Conservation (phyloP, 2,888 invertebrate genomes). For the Hanleya hanleyi region DNA sequence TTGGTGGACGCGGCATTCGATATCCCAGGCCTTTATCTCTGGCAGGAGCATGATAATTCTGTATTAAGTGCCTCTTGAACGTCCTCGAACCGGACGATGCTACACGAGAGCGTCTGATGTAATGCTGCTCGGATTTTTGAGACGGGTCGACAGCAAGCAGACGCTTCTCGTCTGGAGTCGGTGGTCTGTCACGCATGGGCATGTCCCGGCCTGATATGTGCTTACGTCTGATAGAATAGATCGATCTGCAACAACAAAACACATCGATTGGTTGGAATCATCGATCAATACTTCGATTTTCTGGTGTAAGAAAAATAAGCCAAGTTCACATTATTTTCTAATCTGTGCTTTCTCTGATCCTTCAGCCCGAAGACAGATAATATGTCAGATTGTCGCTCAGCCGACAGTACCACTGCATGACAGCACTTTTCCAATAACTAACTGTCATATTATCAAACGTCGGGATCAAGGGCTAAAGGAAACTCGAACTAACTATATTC, state of each 20-base stretch:
- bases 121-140: constrained; percentile 50
- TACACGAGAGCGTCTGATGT: constrained; percentile 45
- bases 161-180: constrained; percentile 10
- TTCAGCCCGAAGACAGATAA: too few species aligned
- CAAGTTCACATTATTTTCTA: too few species aligned
- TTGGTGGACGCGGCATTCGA: constrained; percentile 51
- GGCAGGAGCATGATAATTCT: constrained; percentile 45
- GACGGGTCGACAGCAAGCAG: constrained; percentile 36
- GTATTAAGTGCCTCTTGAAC: constrained; percentile 51
- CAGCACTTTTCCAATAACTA: too few species aligned
- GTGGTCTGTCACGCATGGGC: constrained; percentile 32
- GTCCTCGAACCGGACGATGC: constrained; percentile 42
- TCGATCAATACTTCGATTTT: too few species aligned
- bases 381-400: too few species aligned
- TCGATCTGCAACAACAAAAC: constrained; percentile 38
- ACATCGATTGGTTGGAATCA: too few species aligned
- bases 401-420: too few species aligned
- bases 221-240: constrained; percentile 48
- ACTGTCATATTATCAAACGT: too few species aligned
- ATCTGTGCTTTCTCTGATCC: too few species aligned
- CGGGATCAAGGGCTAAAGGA: too few species aligned
- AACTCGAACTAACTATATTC: too few species aligned
- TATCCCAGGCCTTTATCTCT: constrained; percentile 39
- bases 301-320: too few species aligned
- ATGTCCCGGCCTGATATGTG: constrained; percentile 46